These are phyloP conservation scores for Harpagifer antarcticus DNA, from an alignment of 2,797 vertebrate genomes.

Conservation along the genomic window DNA sequence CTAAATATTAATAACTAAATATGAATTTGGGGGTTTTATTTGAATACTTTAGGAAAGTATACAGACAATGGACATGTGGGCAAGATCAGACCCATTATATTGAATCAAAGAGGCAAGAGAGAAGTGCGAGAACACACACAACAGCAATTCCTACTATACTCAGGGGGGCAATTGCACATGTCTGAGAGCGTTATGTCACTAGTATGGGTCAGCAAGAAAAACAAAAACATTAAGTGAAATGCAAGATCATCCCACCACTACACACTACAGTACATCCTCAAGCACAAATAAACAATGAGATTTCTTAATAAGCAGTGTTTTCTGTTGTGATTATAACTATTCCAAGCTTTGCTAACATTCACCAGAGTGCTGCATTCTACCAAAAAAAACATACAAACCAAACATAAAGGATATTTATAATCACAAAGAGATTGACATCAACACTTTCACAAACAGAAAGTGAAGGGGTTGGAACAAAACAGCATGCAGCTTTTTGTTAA, in stretches of 20 bases:
- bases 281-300: constrained; percentile 86
- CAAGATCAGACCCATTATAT: constrained; percentile 47
- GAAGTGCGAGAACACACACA: constrained; percentile 60
- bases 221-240: constrained; percentile 83
- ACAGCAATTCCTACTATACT: constrained; percentile 67
- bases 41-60: constrained; percentile 19
- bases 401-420: constrained; percentile 86
- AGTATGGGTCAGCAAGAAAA: constrained; percentile 76
- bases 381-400: constrained; percentile 86
- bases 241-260: constrained; percentile 93
- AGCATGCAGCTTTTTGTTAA: constrained; percentile 89
- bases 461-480: constrained; percentile 77
- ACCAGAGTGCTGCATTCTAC: constrained; percentile 92
- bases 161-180: constrained; percentile 51
- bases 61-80: not conserved
- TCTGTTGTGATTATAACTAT: constrained; percentile 90
- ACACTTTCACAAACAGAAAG: constrained; percentile 82
- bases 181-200: constrained; percentile 69
- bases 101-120: constrained; percentile 45
- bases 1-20: too few relatives aligned
- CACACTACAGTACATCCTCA: constrained; percentile 84
- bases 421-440: constrained; percentile 87
- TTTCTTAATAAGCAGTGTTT: constrained; percentile 81
- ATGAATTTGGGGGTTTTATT: not conserved
- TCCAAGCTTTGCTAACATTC: constrained; percentile 90